These are phyloP conservation scores for Monochamus saltuarius DNA, from an alignment of 1,140 invertebrate species.

Conservation along the genomic window DNA sequence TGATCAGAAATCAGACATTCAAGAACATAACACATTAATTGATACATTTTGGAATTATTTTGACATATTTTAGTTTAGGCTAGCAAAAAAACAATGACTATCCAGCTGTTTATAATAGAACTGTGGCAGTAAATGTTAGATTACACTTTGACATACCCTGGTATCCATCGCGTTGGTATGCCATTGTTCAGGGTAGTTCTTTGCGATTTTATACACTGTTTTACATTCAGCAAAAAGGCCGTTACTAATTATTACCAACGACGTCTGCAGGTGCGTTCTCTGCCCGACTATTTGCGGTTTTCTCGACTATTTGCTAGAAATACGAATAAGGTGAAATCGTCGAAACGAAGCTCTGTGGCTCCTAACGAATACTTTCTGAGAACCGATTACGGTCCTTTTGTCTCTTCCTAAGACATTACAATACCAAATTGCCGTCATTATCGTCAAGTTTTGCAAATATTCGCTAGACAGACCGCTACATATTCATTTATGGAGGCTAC, in stretches of 20 bases:
- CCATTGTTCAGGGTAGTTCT: too few relatives aligned
- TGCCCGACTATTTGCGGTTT: constrained; percentile 28
- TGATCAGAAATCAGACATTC: too few relatives aligned
- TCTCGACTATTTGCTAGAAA: constrained; percentile 21
- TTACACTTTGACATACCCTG: too few relatives aligned
- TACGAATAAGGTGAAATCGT: background rate
- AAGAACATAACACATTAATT: too few relatives aligned
- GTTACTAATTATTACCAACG: constrained; percentile 29
- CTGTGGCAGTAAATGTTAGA: too few relatives aligned
- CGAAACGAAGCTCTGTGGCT: background rate
- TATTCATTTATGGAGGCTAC: too few relatives aligned
- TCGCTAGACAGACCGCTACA: background rate
- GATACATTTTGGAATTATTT: too few relatives aligned
- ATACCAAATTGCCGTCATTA: constrained; percentile 8
- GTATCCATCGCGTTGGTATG: too few relatives aligned
- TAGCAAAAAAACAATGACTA: too few relatives aligned
- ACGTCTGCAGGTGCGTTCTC: constrained; percentile 30
- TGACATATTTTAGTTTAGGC: too few relatives aligned
- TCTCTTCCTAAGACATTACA: constrained; percentile 2
- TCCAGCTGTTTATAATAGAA: too few relatives aligned
- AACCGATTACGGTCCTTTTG: constrained; percentile 1
- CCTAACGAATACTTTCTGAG: constrained; percentile 5
- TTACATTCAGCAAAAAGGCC: constrained; percentile 5
- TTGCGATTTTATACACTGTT: too few relatives aligned
- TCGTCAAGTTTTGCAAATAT: background rate